A percentile compares a stretch with the other conserved stretches of the same genome.
Evolutionary conservation across 2,113 vertebrate genomes (phyloP).

Genomic region (Oceanodroma tethys): DNA sequence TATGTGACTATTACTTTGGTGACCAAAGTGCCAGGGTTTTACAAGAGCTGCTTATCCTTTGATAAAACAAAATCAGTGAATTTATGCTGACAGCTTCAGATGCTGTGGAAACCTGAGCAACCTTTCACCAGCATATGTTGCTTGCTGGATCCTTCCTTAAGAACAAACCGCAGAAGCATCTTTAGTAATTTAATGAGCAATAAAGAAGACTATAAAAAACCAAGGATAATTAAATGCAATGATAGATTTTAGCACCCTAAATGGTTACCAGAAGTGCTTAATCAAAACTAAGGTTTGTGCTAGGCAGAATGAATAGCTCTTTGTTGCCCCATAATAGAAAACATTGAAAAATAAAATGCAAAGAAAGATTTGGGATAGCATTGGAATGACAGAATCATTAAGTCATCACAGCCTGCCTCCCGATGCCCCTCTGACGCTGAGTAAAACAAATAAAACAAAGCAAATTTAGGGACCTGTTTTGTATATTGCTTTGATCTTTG

Average conservation of each 20-base stretch:
- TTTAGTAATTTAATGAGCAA: slow-evolving; percentile 55
- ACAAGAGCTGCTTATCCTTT: slow-evolving; percentile 43
- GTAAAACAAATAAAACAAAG: background rate
- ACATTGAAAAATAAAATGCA: slow-evolving; percentile 16
- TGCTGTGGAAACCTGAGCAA: slow-evolving; percentile 49
- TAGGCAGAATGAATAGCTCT: slow-evolving; percentile 28
- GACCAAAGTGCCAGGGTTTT: slow-evolving; percentile 46
- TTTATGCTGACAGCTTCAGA: slow-evolving; percentile 54
- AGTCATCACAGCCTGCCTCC: background rate
- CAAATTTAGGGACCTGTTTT: background rate
- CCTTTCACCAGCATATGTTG: slow-evolving; percentile 4
- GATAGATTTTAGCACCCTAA: slow-evolving; percentile 51
- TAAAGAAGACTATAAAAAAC: slow-evolving; percentile 27
- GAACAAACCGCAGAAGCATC: slow-evolving; percentile 32
- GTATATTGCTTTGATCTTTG: background rate
- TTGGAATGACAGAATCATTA: background rate
- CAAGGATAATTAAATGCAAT: slow-evolving; percentile 45
- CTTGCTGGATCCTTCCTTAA: slow-evolving; percentile 32
- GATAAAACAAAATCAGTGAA: slow-evolving; percentile 59
- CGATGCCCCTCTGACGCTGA: background rate
- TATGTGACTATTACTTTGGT: slow-evolving; percentile 43
- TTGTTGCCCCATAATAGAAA: slow-evolving; percentile 42
- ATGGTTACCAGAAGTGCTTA: slow-evolving; percentile 51
- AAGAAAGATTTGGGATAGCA: background rate
- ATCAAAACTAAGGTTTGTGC: slow-evolving; percentile 48